A percentile compares a stretch with the other conserved stretches of the same genome.
phyloP scores from a whole-genome alignment of 2,113 vertebrate genomes.

The Colossoma macropomum region DNA sequence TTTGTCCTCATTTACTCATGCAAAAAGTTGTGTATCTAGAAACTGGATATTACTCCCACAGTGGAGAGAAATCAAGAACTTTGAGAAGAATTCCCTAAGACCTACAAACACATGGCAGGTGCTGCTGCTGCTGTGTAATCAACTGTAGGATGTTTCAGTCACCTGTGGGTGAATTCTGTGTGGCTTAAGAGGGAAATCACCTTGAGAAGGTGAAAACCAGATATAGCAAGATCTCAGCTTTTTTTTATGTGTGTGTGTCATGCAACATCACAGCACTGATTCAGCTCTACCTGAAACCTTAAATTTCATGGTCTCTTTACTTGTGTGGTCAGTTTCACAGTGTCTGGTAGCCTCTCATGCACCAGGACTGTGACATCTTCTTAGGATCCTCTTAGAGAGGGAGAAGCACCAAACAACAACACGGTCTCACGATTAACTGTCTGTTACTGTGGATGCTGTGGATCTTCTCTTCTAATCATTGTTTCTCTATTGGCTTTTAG shows the following conservation, averaged over 20 bases:
- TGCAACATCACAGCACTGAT: slow-evolving; percentile 24
- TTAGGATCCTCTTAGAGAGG: not conserved
- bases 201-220: slow-evolving; percentile 41
- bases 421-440: not conserved
- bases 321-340: not conserved
- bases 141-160: slow-evolving; percentile 38
- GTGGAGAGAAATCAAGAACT: slow-evolving; percentile 15
- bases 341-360: not conserved
- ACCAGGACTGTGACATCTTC: not conserved
- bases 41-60: slow-evolving; percentile 29
- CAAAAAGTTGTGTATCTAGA: not conserved
- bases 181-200: slow-evolving; percentile 45
- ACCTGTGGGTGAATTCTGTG: slow-evolving; percentile 51
- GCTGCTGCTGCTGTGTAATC: slow-evolving; percentile 20
- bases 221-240: not conserved
- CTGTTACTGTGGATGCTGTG: not conserved
- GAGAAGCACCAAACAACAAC: not conserved
- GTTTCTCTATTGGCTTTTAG: not conserved
- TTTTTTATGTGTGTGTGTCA: not conserved
- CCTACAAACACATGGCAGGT: not conserved
- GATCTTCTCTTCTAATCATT: not conserved
- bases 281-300: not conserved
- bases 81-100: slow-evolving; percentile 32
- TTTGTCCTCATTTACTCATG: not conserved
- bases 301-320: not conserved